Conservation (phyloP, 2,113 vertebrate species). For the Pipa parva region DNA sequence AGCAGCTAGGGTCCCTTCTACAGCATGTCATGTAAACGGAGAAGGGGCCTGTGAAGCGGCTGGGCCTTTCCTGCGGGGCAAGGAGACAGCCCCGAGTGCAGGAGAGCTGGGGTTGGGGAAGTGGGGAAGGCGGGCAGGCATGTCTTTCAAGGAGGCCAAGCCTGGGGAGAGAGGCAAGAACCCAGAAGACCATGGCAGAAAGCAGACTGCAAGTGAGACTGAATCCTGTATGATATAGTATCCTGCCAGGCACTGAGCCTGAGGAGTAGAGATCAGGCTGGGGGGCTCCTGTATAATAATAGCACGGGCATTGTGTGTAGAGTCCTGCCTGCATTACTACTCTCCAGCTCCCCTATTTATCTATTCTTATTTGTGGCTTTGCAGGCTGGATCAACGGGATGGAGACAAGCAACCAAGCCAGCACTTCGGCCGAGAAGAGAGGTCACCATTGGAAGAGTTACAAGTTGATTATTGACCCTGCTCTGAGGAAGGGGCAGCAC, state of each 20-base stretch:
- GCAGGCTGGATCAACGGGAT: constrained; percentile 96
- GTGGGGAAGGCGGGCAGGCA: constrained; percentile 70
- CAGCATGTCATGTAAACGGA: constrained; percentile 77
- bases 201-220: constrained; percentile 86
- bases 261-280: constrained; percentile 38
- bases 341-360: neutral
- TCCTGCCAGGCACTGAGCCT: constrained; percentile 20
- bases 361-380: constrained; percentile 44
- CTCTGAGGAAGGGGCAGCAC: constrained; percentile 91
- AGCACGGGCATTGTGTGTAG: constrained; percentile 44
- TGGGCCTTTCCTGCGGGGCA: constrained; percentile 60
- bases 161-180: constrained; percentile 76
- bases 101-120: constrained; percentile 51
- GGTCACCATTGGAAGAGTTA: constrained; percentile 99
- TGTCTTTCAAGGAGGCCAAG: constrained; percentile 78
- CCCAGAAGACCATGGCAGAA: constrained; percentile 86
- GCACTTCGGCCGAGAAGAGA: constrained; percentile 91
- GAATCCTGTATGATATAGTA: constrained; percentile 48
- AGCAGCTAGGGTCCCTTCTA: constrained; percentile 75
- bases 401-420: constrained; percentile 86
- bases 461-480: constrained; percentile 99
- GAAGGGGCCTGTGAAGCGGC: constrained; percentile 62
- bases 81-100: constrained; percentile 27
- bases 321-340: constrained; percentile 7
- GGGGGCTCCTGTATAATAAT: too few species aligned